A percentile compares a stretch with the other conserved stretches of the same genome.
Evolutionary conservation across 2,113 vertebrate species (phyloP).

Genomic region (Spizaetus ornatus): DNA sequence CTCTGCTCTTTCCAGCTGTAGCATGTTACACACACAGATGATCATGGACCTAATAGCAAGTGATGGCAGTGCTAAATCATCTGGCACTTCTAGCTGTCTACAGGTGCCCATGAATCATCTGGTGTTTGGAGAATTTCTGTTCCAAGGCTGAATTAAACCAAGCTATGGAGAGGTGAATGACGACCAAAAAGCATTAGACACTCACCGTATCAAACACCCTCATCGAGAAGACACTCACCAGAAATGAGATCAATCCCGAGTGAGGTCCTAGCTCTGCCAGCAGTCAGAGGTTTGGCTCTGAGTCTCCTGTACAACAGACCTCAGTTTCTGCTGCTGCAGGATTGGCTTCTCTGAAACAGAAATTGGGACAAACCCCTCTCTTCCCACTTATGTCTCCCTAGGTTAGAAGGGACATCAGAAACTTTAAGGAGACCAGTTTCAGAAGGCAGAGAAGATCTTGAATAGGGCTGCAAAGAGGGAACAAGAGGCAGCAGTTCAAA

Average conservation of each 20-base stretch:
- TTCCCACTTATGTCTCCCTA: not conserved
- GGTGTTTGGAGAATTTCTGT: not conserved
- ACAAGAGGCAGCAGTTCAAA: not conserved
- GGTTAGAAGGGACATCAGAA: not conserved
- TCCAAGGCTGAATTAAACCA: not conserved
- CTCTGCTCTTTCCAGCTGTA: not conserved
- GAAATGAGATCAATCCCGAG: not conserved
- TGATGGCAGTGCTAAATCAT: not conserved
- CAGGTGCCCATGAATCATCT: not conserved
- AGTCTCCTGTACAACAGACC: not conserved
- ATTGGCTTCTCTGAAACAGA: not conserved
- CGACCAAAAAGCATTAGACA: not conserved
- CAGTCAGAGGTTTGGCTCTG: not conserved
- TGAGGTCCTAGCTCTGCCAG: not conserved
- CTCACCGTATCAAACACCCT: not conserved
- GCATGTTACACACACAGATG: not conserved
- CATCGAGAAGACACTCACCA: not conserved
- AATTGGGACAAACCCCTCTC: not conserved
- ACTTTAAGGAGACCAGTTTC: not conserved
- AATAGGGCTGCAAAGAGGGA: not conserved
- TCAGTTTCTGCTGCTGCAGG: not conserved
- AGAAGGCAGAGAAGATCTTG: not conserved
- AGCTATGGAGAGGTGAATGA: not conserved
- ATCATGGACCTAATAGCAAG: not conserved
- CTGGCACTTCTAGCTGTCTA: not conserved